Conservation (phyloP, 2,797 vertebrate species). For the Poliocrania exsul region DNA sequence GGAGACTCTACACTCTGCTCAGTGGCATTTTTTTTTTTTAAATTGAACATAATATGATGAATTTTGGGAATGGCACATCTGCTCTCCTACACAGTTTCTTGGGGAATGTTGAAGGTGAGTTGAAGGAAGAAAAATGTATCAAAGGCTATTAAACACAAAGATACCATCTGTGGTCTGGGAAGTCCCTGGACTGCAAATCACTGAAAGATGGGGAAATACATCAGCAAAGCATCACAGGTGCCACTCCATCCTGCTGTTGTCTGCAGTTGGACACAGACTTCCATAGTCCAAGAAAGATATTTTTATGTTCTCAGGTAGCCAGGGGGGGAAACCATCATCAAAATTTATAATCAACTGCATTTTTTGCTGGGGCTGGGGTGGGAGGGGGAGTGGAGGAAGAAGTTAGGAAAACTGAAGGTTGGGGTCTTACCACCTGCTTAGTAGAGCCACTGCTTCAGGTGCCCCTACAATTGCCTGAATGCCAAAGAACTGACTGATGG, state of each 20-base stretch:
- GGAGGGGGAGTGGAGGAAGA: background rate
- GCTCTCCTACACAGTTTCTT: background rate
- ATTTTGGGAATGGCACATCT: constrained; percentile 17
- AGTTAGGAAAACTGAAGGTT: background rate
- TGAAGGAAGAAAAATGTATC: background rate
- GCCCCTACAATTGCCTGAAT: background rate
- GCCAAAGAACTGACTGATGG: background rate
- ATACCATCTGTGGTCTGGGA: background rate
- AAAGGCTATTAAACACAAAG: constrained; percentile 19
- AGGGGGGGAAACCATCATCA: background rate
- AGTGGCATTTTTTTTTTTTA: background rate
- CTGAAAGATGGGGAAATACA: background rate
- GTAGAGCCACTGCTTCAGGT: background rate
- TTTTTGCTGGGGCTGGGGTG: background rate
- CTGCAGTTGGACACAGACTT: background rate
- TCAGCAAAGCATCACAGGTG: background rate
- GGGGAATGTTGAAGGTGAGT: background rate
- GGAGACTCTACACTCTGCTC: background rate
- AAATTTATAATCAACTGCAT: background rate
- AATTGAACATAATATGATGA: background rate
- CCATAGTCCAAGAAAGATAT: background rate
- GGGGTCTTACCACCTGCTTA: background rate
- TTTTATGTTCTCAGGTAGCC: background rate
- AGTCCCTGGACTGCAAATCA: background rate
- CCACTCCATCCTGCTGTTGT: background rate